A percentile compares a stretch with the other conserved stretches of the same genome.
Evolutionary conservation across 2,797 vertebrate species (phyloP).

Genomic region (Thaleichthys pacificus): DNA sequence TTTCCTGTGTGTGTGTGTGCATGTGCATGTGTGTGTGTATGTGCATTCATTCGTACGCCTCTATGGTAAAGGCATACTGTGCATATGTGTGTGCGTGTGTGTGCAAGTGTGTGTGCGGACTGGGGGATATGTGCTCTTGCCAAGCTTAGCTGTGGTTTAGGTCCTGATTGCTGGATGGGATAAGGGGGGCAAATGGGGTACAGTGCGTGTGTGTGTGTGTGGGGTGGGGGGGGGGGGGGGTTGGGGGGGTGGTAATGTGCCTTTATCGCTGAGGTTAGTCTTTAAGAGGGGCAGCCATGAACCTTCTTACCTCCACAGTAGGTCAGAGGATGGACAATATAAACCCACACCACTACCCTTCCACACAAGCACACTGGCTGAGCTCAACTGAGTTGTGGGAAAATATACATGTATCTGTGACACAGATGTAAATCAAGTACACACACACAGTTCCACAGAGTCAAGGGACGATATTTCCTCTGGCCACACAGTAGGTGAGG

Average conservation of each 20-base stretch:
- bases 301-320: not conserved
- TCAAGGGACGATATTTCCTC: not conserved
- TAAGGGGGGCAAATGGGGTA: not conserved
- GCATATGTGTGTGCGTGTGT: not conserved
- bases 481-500: not conserved
- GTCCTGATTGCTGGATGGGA: conserved; percentile 33
- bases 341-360: not conserved
- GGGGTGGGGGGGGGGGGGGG: no score
- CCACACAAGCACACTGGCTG: not conserved
- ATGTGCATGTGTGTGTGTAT: not conserved
- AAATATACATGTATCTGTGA: no score
- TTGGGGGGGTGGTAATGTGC: not conserved
- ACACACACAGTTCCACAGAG: conserved; percentile 1
- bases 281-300: conserved; percentile 26
- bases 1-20: conserved; percentile 4
- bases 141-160: conserved; percentile 37
- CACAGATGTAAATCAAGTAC: no score
- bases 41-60: not conserved
- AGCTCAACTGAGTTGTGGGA: not conserved
- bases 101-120: conserved; percentile 3
- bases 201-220: no score
- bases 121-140: conserved; percentile 16
- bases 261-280: conserved; percentile 37
- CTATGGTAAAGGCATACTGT: not conserved
- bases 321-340: not conserved